Base-by-base conservation (phyloP, 2,113 vertebrate genomes). In the Pluvialis apricaria region DNA sequence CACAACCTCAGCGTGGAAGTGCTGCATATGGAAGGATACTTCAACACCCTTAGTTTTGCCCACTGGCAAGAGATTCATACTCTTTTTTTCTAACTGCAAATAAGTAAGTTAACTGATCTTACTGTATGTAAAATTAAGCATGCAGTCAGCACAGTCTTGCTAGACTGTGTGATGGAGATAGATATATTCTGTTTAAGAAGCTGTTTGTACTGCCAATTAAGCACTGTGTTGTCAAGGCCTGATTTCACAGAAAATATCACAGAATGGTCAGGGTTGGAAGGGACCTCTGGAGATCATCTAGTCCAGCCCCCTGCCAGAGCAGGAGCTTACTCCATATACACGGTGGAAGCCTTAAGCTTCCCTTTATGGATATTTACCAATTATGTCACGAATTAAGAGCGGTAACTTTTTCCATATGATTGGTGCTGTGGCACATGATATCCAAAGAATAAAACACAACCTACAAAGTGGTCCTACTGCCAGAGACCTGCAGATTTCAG, bases 341-440 rank as follows among this genome's bases (percentile, higher is more conserved):
- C 82, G 75, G 57, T 97, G 82, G 93, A 96, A 96, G 83, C 34
- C 83, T 80, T 95, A 70, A 54, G 11, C 47, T 95, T 92, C 96
- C 95, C 87, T 94, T 96, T 91, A 77, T 95, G 86, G 94, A 77
- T 90, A 72, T 86, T 92, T 81, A 94, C 72, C 28, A 54, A 10
- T 88, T 86, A 52, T 60, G 38, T 75, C 22, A 7, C 0, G 2
- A 44, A 26, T 55, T 84, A 64, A 34, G 54, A 64, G 36, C 90
- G 90, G 85, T 96, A 96, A 80, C 60, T 86, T 79, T 55, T 62
- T 82, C 70, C 13, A 7, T 85, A 32, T 65, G 49, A 47, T 49
- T 69, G 55, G 49, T 47, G 28, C 32, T 92, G 47, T 45, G 38
- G 55, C 58, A 65, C 40, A 51, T 47, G 36, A 42, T 82, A 49